Percentiles rank a stretch among this genome's conserved stretches.
These are phyloP conservation scores for Lethrus apterus DNA, from an alignment of 1,140 invertebrate genomes.

Conservation along the genomic window DNA sequence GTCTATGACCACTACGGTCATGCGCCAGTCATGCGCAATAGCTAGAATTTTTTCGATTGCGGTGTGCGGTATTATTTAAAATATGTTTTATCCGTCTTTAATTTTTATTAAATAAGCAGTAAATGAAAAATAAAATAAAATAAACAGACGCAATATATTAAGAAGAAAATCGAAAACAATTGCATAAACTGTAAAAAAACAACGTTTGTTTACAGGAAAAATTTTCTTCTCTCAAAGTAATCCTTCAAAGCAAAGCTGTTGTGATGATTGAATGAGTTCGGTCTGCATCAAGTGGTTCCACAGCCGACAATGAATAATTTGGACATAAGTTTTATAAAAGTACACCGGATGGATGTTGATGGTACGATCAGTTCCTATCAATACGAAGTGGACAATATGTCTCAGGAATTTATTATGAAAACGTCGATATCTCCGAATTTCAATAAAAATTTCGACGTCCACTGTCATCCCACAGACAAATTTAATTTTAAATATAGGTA, in stretches of 20 bases:
- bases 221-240: conserved; percentile 11
- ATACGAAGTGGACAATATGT: conserved; percentile 23
- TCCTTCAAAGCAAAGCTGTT: conserved; percentile 23
- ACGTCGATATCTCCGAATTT: conserved; percentile 11
- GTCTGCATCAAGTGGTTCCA: conserved; percentile 22
- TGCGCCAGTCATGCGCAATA: too few species aligned
- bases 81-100: too few species aligned
- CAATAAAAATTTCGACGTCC: conserved; percentile 9
- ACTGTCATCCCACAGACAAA: conserved; percentile 11
- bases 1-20: too few species aligned
- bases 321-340: conserved; percentile 21
- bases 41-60: too few species aligned
- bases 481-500: conserved; percentile 19
- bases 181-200: too few species aligned
- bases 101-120: too few species aligned
- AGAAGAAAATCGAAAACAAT: too few species aligned
- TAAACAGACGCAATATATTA: too few species aligned
- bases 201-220: conserved; percentile 6
- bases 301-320: conserved; percentile 7
- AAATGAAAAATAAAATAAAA: too few species aligned
- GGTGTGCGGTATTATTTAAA: too few species aligned
- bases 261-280: conserved; percentile 17
- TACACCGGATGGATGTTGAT: conserved; percentile 23
- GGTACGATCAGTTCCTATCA: conserved; percentile 19
- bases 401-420: conserved; percentile 22